These are phyloP conservation scores for Sylvietta virens DNA, from an alignment of 2,113 vertebrate genomes.

Conservation along the genomic window DNA sequence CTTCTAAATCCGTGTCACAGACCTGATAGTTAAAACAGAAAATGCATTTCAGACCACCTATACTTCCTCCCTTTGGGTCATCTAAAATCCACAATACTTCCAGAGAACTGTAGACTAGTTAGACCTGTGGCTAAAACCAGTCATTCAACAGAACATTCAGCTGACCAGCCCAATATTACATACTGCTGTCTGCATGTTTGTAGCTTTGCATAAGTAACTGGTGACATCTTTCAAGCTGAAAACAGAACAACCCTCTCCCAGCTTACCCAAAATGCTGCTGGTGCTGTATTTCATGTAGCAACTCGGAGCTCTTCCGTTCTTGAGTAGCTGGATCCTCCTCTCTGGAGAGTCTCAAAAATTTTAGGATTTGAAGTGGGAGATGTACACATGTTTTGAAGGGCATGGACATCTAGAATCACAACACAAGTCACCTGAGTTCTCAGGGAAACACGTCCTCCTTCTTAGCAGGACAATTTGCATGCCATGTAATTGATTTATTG, in stretches of 20 bases:
- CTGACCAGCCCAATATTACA: background rate
- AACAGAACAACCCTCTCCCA: background rate
- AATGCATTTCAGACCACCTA: background rate
- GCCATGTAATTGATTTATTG: constrained; percentile 2
- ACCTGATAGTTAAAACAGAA: background rate
- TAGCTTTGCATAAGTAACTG: background rate
- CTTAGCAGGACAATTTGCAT: background rate
- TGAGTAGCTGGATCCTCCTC: constrained; percentile 25
- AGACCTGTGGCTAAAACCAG: background rate
- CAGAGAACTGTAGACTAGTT: background rate
- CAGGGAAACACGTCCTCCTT: background rate
- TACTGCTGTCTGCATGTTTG: background rate
- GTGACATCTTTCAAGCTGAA: background rate
- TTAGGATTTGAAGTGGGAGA: constrained; percentile 55
- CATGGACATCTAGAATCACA: constrained; percentile 60
- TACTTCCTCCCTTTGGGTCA: background rate
- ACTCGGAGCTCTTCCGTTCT: background rate
- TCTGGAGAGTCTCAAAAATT: constrained; percentile 35
- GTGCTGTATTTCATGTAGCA: constrained; percentile 42
- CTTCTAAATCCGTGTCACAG: background rate
- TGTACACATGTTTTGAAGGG: constrained; percentile 59
- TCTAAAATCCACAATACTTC: background rate
- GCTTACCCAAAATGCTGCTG: constrained; percentile 45
- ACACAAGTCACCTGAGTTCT: background rate
- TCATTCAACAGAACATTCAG: background rate